Base-by-base conservation (phyloP, 2,113 vertebrate genomes). In the Seriola rivoliana region DNA sequence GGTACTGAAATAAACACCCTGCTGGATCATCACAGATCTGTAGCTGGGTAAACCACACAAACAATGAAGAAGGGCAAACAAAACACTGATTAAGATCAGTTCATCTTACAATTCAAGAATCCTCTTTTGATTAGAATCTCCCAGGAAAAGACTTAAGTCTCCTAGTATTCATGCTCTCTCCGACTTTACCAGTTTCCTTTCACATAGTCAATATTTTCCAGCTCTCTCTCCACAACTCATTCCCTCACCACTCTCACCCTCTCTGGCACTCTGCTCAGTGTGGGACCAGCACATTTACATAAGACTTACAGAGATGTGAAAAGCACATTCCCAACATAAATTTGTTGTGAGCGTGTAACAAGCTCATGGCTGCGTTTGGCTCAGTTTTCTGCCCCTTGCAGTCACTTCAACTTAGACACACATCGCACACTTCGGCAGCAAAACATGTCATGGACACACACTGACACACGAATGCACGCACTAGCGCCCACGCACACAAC, bases 341-440 rank as follows among this genome's bases (percentile, higher is more conserved):
- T 79, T 84, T 62, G 63, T 65, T 81, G 72, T 64, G 77, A 91
- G 81, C 58, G n/a, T 85, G 80, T 84, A 91, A 89, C 80, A 64
- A 60, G 81, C 80, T 85, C 86, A 82, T 16, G 25, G 13, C 73
- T 57, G 78, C 25, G 71, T 70, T 78, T 88, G 82, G 68, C 81
- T 85, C 73, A 0, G 9, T 76, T 58, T 29, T 74, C 34, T 71
- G 52, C n/a, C 46, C 48, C 19, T 79, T 38, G 42, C 77, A 60
- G 75, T 81, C 84, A 52, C 65, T 87, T 82, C 46, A 16, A 10
- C 25, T 74, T 55, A 81, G 70, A 81, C 71, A 67, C 69, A 88
- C 84, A 38, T 38, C 25, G 34, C 9, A 68, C 42, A 50, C 32
- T 55, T 38, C 0, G 1, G 66, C 63, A 36, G 68, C 23, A n/a